These are phyloP conservation scores for Microtus oregoni DNA, from an alignment of 2,113 vertebrate species.

Conservation along the genomic window DNA sequence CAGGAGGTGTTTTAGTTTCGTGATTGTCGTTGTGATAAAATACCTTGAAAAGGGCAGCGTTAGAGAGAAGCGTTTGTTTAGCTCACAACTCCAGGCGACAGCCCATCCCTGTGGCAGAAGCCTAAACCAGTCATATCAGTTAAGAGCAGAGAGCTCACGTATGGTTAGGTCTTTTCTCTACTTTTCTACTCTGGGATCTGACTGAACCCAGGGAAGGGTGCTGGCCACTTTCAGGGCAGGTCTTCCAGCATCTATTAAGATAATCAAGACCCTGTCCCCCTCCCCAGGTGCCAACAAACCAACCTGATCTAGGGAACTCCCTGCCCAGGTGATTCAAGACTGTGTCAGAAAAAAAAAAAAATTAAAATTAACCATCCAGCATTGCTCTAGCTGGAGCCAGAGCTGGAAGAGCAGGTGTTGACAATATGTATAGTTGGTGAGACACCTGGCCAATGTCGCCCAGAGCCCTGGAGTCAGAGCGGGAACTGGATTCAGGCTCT, in stretches of 20 bases:
- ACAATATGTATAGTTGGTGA: too few species aligned
- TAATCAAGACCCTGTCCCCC: neutral
- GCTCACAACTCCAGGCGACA: neutral
- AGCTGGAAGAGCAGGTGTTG: neutral
- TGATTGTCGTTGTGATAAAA: too few species aligned
- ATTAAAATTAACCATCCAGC: neutral
- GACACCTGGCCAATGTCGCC: neutral
- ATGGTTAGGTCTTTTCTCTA: neutral
- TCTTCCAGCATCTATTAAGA: neutral
- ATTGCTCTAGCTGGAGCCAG: neutral
- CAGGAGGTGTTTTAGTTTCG: neutral
- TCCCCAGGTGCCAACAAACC: neutral
- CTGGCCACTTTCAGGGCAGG: neutral
- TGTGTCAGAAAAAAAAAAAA: neutral
- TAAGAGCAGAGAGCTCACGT: neutral
- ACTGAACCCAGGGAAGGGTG: neutral
- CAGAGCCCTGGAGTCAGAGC: neutral
- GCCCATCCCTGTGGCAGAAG: neutral
- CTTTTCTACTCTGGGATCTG: neutral
- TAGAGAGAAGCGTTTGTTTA: neutral
- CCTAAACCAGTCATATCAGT: neutral
- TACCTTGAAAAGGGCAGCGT: too few species aligned
- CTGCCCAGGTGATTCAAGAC: neutral
- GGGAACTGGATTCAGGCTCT: neutral
- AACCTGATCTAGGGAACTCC: neutral